Base-by-base conservation (phyloP, 2,113 vertebrate species). In the Nerophis ophidion region DNA sequence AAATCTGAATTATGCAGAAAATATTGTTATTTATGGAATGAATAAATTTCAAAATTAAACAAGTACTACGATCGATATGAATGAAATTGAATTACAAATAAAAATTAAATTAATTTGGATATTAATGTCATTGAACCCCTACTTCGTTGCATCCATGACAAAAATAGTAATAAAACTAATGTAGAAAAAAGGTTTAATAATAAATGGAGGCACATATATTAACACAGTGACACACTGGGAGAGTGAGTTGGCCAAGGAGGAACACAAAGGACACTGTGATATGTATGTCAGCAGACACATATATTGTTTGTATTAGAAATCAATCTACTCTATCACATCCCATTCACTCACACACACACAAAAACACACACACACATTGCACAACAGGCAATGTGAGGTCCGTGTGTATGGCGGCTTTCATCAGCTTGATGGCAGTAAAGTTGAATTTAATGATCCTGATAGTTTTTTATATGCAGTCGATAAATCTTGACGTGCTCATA, bases 401-500 rank as follows among this genome's bases (percentile, higher is more conserved):
- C 75, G 68, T 76, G 74, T 76, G 78, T 86, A 78, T 83, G 70
- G 72, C 79, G 86, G 68, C 70, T 84, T 85, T 89, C 85, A 90
- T 89, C 87, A 87, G 79, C 74, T 76, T 83, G 80, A 86, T 86
- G 84, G 85, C 82, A 79, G 63, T 40, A 66, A 74, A 84, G 83
- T 84, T 78, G 75, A 80, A 87, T 80, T 88, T 89, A 91, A 90
- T 88, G 88, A 88, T 79, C 83, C 79, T 63, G 71, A 72, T 82
- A 80, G 76, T 68, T 77, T 85, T 80, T 80, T 84, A 87, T 84
- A 82, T 82, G 63, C 81, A 76, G 75, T 68, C 66, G 51, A 90
- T 90, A 89, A 90, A 90, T 89, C 88, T 84, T 51, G 33, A 57
- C 15, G 63, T 60, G 66, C 62, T 67, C 73, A 82, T 75, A 80